Evolutionary conservation across 2,888 invertebrate genomes (phyloP).

Genomic region (Ophion ventricosus): DNA sequence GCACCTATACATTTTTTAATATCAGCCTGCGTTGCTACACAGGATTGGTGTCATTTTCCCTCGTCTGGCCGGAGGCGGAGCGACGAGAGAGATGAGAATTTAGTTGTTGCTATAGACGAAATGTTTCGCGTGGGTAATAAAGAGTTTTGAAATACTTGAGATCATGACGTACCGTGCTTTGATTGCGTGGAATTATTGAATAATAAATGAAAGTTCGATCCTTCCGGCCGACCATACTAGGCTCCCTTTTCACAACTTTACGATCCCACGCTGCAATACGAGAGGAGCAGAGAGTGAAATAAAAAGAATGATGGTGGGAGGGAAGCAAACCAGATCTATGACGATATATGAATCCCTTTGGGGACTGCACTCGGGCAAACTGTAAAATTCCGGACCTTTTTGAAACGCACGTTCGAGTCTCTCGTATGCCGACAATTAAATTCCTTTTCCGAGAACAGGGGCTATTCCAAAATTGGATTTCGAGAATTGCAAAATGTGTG

Average conservation of each 20-base stretch:
- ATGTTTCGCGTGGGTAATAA: too few relatives aligned
- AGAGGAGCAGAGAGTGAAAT: background rate
- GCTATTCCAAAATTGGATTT: conserved; percentile 31
- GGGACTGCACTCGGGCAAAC: background rate
- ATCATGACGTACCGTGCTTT: background rate
- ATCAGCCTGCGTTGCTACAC: too few relatives aligned
- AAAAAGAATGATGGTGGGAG: background rate
- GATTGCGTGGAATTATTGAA: background rate
- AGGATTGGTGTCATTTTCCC: too few relatives aligned
- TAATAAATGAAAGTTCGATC: background rate
- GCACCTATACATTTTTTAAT: too few relatives aligned
- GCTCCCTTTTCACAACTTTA: background rate
- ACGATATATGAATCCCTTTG: background rate
- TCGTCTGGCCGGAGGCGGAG: too few relatives aligned
- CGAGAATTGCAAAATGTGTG: conserved; percentile 15
- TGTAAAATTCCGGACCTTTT: conserved; percentile 21
- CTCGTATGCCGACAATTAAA: conserved; percentile 29
- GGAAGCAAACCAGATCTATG: background rate
- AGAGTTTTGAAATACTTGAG: too few relatives aligned
- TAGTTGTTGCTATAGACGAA: too few relatives aligned
- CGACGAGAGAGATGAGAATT: too few relatives aligned
- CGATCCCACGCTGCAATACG: background rate
- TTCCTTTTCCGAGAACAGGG: conserved; percentile 22
- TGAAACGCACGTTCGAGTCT: background rate
- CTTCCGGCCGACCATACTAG: background rate